Percentiles rank a stretch among this genome's conserved stretches.
Evolutionary conservation across 1,140 invertebrate species (phyloP).

Genomic region (Drosophila dunni): DNA sequence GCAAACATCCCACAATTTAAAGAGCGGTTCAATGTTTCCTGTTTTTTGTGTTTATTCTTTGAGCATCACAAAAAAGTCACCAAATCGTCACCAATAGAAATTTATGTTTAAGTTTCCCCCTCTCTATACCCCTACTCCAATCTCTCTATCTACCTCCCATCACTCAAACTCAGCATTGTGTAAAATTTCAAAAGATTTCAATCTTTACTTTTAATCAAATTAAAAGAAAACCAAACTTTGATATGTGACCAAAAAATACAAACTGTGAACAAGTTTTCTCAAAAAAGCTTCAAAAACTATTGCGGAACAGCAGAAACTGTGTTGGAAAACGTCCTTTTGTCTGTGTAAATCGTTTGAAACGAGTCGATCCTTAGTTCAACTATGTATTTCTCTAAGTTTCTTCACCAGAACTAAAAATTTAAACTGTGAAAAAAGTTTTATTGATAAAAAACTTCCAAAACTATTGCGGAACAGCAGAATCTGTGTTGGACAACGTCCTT

Average conservation of each 20-base stretch:
- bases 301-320: conserved; percentile 45
- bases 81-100: conserved; percentile 28
- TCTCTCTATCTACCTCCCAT: background rate
- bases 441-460: conserved; percentile 22
- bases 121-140: background rate
- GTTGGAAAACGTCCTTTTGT: conserved; percentile 6
- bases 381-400: background rate
- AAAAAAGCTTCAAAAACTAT: conserved; percentile 28
- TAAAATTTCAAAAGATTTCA: conserved; percentile 37
- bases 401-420: too few relatives aligned
- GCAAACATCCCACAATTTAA: conserved; percentile 80
- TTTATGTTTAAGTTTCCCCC: background rate
- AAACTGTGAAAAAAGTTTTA: conserved; percentile 52
- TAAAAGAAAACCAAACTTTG: conserved; percentile 51
- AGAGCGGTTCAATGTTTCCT: conserved; percentile 83
- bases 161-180: conserved; percentile 33
- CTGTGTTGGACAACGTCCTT: conserved; percentile 31
- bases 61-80: conserved; percentile 66
- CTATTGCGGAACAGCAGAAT: conserved; percentile 27
- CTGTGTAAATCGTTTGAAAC: conserved; percentile 20
- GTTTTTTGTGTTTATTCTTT: conserved; percentile 77
- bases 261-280: conserved; percentile 52
- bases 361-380: conserved; percentile 31
- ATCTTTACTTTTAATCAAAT: conserved; percentile 56
- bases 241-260: conserved; percentile 9